Conservation (phyloP, 2,888 invertebrate genomes). For the Leptura quadrifasciata region DNA sequence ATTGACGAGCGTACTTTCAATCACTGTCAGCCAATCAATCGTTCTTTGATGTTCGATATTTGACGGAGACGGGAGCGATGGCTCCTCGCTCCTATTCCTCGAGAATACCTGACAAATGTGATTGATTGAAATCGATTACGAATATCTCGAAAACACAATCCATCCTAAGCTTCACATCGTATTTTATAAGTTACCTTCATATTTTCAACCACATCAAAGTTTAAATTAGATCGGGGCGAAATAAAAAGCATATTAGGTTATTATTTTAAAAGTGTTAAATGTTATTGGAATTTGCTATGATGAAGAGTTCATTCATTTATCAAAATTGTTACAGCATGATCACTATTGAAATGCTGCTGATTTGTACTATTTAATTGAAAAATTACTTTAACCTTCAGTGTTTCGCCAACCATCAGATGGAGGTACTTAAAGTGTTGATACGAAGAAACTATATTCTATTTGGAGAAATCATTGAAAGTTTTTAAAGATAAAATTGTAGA, state of each 20-base stretch:
- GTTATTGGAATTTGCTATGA: background rate
- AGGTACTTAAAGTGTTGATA: no score
- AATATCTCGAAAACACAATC: constrained; percentile 61
- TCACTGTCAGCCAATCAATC: constrained; percentile 73
- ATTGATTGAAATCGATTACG: constrained; percentile 71
- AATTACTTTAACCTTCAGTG: no score
- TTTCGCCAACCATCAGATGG: no score
- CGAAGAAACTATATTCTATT: no score
- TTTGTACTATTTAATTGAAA: no score
- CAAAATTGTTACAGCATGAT: background rate
- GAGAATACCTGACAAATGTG: constrained; percentile 71
- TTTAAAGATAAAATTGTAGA: no score
- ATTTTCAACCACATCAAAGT: constrained; percentile 40
- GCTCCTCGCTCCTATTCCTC: constrained; percentile 61
- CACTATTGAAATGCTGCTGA: background rate
- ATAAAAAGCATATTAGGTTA: constrained; percentile 30
- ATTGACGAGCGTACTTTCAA: constrained; percentile 69
- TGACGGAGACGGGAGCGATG: constrained; percentile 60
- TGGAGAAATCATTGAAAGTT: no score
- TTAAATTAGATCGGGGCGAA: constrained; percentile 37
- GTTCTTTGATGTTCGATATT: constrained; percentile 70
- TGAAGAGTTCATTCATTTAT: background rate
- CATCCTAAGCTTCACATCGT: constrained; percentile 46
- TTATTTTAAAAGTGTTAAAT: constrained; percentile 11
- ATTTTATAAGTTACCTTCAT: constrained; percentile 50